Base-by-base conservation (phyloP, 2,888 invertebrate species). In the Gnatocerus cornutus region DNA sequence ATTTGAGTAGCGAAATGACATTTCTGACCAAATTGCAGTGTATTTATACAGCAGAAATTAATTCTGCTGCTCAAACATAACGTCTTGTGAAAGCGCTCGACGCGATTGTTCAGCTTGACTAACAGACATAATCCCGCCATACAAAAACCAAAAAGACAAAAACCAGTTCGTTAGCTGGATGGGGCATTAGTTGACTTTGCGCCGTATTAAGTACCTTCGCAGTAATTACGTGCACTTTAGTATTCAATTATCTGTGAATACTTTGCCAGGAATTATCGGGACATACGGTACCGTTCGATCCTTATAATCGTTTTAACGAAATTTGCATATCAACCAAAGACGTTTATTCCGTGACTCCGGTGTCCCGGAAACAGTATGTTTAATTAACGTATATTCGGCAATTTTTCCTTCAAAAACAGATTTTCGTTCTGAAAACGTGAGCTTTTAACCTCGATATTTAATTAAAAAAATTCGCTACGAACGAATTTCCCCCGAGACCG, bases 1-100 rank as follows among this genome's bases (percentile, higher is more conserved):
- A 68, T 72, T 74, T 71, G 71, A 73, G 69, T 73, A 63, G 65
- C 64, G 64, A 72, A 74, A 73, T 73, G 74, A 70, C 74, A 71
- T 68, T 74, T 74, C 59, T 67, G 59, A 52, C 66, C 66, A 27
- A 52, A 59, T 41, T 58, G 58, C 66, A 58, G 41, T 27, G 52
- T 69, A 69, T 65, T 69, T 69, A 59, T 39, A 59, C 65, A 69
- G 61, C 46, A 33, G 55, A 7, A 69, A 69, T 69, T 65, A 69
- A 69, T 69, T 69, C 33, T 12, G 45, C 64, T 68, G 50, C 62
- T 62, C 62, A 68, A 68, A 68, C 52, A 68, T 29, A 29, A 21
- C 46, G 62, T 55, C 41, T 53, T 53, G 62, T 68, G 29, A 56
- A 46, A 55, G n/a, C 53, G 43, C 55, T 46, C 21, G 4, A 16